A percentile compares a stretch with the other conserved stretches of the same genome.
Conservation (phyloP, 1,140 invertebrate genomes). For the Maconellicoccus hirsutus region DNA sequence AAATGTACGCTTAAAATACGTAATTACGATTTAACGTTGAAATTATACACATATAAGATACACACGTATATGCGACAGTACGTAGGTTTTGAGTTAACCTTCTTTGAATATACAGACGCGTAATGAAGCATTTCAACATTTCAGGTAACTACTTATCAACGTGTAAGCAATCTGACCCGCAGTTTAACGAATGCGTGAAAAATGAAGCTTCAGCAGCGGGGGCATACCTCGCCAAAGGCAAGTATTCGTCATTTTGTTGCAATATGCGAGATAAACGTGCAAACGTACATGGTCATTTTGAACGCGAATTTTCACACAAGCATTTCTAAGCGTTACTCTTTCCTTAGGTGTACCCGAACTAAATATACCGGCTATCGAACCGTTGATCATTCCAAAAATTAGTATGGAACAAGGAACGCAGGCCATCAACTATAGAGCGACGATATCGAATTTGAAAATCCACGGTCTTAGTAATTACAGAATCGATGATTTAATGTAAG, state of each 20-base stretch:
- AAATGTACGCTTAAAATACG: too few species aligned
- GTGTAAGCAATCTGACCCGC: slow-evolving; percentile 29
- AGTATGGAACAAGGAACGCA: slow-evolving; percentile 31
- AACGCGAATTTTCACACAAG: slow-evolving; percentile 23
- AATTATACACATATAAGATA: too few species aligned
- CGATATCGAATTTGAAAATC: slow-evolving; percentile 30
- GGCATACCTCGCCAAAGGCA: slow-evolving; percentile 29
- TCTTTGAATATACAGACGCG: too few species aligned
- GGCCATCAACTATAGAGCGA: slow-evolving; percentile 31
- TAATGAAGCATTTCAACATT: neutral
- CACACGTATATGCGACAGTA: too few species aligned
- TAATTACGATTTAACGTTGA: too few species aligned
- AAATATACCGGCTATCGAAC: slow-evolving; percentile 31
- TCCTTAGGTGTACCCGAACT: slow-evolving; percentile 29
- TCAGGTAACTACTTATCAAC: neutral
- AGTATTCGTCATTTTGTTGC: slow-evolving; percentile 16
- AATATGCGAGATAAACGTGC: slow-evolving; percentile 20
- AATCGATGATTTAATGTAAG: slow-evolving; percentile 29
- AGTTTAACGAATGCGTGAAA: slow-evolving; percentile 28
- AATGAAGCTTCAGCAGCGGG: slow-evolving; percentile 27
- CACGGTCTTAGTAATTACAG: slow-evolving; percentile 28
- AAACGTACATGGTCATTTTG: slow-evolving; percentile 6
- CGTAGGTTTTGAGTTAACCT: too few species aligned
- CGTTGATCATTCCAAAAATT: slow-evolving; percentile 30
- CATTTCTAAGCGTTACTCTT: neutral